Base-by-base conservation (phyloP, 2,888 invertebrate species). In the Sicus ferrugineus region DNA sequence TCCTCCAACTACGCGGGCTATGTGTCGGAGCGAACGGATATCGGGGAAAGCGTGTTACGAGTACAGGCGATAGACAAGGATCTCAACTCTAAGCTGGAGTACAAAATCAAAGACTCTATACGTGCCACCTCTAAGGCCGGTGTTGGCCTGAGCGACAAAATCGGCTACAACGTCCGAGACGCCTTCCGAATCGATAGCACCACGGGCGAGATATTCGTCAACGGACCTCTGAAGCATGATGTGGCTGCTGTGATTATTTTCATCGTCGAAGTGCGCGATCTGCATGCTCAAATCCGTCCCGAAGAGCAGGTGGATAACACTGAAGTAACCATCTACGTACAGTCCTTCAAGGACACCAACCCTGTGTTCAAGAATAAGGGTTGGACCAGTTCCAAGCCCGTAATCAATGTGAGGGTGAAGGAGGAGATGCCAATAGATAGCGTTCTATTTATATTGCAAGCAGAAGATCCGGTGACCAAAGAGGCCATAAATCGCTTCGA, bases 351-450 rank as follows among this genome's bases (percentile, higher is more conserved):
- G 73, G 92, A 93, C 75, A 90, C 91, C 76, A 91, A 92, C 83
- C 92, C 94, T 0, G 88, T 91, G 34, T 93, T 94, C 75, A 89
- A 89, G 2, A 90, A 92, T 75, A 81, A 89, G 0, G 91, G 91
- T 1, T 93, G 94, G 93, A 90, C 89, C 0, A 89, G 89, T 31
- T 88, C 90, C 0, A 90, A 90, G 74, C 91, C 92, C 0, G 85
- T 89, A 0, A 90, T 94, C 34, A 87, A 89, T 64, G 87, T 91
- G 1, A 88, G 88, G 69, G 87, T 93, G 7, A 91, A 91, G 69
- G 94, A 94, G 83, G 93, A 93, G 80, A 90, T 92, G 79, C 91
- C 92, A 0, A 88, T 93, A 21, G 93, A 92, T 1, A 91, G 92
- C 58, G 90, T 90, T 0, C 85, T 94, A 0, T 85, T 93, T 19